Evolutionary conservation across 1,140 invertebrate species (phyloP).

Genomic region (Neodiprion lecontei): DNA sequence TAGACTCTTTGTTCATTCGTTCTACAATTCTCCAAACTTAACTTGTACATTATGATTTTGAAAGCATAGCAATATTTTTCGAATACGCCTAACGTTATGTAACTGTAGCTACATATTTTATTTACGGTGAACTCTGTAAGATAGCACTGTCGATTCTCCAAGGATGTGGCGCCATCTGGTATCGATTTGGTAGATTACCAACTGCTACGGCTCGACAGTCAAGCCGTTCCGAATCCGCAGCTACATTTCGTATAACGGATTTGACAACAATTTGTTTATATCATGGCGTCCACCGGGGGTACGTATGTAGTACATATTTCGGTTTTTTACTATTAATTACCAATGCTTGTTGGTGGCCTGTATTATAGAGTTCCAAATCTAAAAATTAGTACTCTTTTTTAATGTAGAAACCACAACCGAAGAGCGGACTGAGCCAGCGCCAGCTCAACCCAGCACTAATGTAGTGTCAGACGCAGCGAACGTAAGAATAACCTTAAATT

Average conservation of each 20-base stretch:
- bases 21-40: too few species aligned
- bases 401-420: slow-evolving; percentile 38
- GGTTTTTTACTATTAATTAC: not conserved
- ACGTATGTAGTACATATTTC: slow-evolving; percentile 24
- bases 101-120: too few species aligned
- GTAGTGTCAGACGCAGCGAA: slow-evolving; percentile 47
- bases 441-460: slow-evolving; percentile 43
- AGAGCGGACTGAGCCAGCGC: slow-evolving; percentile 38
- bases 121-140: too few species aligned
- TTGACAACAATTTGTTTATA: slow-evolving; percentile 7
- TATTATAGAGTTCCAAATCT: slow-evolving; percentile 31
- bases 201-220: too few species aligned
- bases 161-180: not conserved
- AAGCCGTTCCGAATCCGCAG: not conserved
- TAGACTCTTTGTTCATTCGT: too few species aligned
- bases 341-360: not conserved
- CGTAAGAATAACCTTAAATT: slow-evolving; percentile 49
- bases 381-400: slow-evolving; percentile 14
- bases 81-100: too few species aligned
- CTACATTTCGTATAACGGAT: not conserved
- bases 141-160: not conserved
- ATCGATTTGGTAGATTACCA: not conserved
- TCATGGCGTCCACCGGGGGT: slow-evolving; percentile 48
- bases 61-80: too few species aligned
- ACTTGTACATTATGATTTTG: too few species aligned